phyloP scores from a whole-genome alignment of 2,797 vertebrate genomes.

The Acrossocheilus wenchowensis region DNA sequence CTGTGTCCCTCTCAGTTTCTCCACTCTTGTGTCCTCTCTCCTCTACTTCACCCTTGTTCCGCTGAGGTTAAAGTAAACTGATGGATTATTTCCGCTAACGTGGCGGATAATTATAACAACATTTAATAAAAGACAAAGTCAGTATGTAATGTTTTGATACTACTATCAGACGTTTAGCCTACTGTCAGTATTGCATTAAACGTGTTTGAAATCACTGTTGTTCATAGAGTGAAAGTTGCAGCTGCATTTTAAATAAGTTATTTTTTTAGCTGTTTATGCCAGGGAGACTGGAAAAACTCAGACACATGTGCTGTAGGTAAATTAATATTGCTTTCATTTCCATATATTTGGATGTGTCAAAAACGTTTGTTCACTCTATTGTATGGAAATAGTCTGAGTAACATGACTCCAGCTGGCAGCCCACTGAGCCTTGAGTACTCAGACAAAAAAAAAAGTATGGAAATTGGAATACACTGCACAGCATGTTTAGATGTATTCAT shows the following conservation, averaged over 20 bases:
- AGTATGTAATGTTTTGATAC: not conserved
- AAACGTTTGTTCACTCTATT: constrained; percentile 19
- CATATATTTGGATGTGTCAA: constrained; percentile 30
- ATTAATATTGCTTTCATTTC: not conserved
- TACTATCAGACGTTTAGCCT: not conserved
- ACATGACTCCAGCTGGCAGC: constrained; percentile 2
- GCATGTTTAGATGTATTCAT: not conserved
- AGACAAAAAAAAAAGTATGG: not conserved
- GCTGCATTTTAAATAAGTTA: not conserved
- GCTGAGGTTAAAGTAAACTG: not conserved
- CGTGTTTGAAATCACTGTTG: not conserved
- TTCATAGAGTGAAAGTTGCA: not conserved
- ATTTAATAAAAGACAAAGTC: not conserved
- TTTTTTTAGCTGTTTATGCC: not conserved
- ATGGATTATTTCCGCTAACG: not conserved
- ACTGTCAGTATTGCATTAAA: not conserved
- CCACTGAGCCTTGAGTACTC: not conserved
- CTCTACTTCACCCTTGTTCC: not conserved
- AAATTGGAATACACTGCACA: not conserved
- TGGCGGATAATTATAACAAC: not conserved
- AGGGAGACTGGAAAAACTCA: not conserved
- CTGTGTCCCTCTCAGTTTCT: not conserved
- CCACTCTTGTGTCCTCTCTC: not conserved
- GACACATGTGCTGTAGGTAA: not conserved
- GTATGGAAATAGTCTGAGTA: not conserved